A percentile compares a stretch with the other conserved stretches of the same genome.
These are phyloP conservation scores for Aphrophora alni DNA, from an alignment of 2,888 invertebrate genomes.

Conservation along the genomic window DNA sequence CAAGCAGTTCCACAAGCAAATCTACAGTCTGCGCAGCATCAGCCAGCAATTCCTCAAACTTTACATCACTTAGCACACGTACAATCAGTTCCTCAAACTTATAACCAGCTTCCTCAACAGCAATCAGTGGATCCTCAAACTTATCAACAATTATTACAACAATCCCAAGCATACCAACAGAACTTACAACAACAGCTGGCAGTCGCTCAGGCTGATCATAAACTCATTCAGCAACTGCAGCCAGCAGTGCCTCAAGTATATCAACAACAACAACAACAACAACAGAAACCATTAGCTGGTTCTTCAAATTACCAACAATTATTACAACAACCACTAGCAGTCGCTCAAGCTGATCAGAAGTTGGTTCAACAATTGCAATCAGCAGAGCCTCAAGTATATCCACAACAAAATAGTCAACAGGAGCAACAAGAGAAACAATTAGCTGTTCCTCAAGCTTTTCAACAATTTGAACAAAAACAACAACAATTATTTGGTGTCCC, in stretches of 20 bases:
- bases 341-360: no score
- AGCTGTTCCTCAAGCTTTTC: not conserved
- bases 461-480: not conserved
- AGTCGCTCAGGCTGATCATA: no score
- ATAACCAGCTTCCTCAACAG: not conserved
- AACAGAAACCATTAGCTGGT: not conserved
- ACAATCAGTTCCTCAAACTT: not conserved
- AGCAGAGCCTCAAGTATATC: not conserved
- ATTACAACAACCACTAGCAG: not conserved
- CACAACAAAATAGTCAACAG: no score
- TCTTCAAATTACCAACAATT: not conserved
- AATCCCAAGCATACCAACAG: constrained; percentile 39
- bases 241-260: constrained; percentile 29
- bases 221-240: not conserved
- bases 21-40: constrained; percentile 36
- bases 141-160: not conserved
- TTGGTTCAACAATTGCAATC: no score
- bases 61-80: not conserved
- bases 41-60: constrained; percentile 36
- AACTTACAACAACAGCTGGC: constrained; percentile 27
- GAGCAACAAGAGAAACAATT: no score
- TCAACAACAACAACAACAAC: constrained; percentile 25
- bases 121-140: not conserved
- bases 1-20: not conserved
- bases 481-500: not conserved